These are phyloP conservation scores for Sphaeramia orbicularis DNA, from an alignment of 2,797 vertebrate genomes.

Conservation along the genomic window DNA sequence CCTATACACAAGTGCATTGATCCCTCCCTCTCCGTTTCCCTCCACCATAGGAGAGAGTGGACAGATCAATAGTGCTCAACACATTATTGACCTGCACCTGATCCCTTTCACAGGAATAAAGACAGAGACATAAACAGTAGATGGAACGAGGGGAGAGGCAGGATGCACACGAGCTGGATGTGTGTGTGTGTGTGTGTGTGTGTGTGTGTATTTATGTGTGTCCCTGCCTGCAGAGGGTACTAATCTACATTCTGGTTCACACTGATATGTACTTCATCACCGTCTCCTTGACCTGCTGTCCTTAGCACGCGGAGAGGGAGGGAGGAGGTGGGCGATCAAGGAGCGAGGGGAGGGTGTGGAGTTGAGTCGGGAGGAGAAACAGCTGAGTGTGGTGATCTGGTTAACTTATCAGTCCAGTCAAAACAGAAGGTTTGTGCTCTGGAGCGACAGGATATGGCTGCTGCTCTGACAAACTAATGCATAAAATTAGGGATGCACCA, in stretches of 20 bases:
- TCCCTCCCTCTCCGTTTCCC: constrained; percentile 67
- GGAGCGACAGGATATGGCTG: constrained; percentile 72
- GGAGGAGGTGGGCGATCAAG: background rate
- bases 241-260: constrained; percentile 84
- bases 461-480: too few species aligned
- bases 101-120: constrained; percentile 80
- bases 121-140: constrained; percentile 81
- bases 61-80: constrained; percentile 83
- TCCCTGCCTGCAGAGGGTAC: constrained; percentile 70
- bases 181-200: constrained; percentile 38
- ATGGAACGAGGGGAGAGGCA: constrained; percentile 55
- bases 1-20: constrained; percentile 69
- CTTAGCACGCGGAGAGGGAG: constrained; percentile 58
- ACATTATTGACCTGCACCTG: constrained; percentile 82
- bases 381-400: constrained; percentile 69
- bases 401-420: constrained; percentile 70
- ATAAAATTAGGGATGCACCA: too few species aligned
- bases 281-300: constrained; percentile 84
- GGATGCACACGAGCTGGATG: constrained; percentile 49
- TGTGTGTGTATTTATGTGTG: constrained; percentile 64
- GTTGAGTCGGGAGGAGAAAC: constrained; percentile 53
- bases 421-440: constrained; percentile 65
- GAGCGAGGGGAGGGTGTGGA: background rate
- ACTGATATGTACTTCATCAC: constrained; percentile 81
- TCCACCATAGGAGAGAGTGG: constrained; percentile 64